Percentiles rank a stretch among this genome's conserved stretches.
phyloP scores from a whole-genome alignment of 2,797 vertebrate genomes.

The Hypotaenidia okinawae region DNA sequence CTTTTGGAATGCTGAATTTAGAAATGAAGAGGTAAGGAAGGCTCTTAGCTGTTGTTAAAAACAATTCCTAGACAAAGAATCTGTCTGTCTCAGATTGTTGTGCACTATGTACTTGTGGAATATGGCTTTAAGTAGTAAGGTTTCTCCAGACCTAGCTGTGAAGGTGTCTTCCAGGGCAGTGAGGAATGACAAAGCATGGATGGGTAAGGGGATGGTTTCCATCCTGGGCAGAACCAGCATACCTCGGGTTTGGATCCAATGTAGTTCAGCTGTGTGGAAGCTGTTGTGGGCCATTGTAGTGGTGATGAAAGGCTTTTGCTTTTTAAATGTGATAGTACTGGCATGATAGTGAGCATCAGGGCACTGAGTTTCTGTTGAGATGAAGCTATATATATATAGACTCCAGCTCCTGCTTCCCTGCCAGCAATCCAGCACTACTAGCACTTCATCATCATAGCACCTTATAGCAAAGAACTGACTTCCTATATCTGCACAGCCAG shows the following conservation, averaged over 20 bases:
- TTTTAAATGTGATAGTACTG: not conserved
- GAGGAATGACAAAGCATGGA: not conserved
- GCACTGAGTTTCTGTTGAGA: not conserved
- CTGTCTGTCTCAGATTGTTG: not conserved
- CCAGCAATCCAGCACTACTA: not conserved
- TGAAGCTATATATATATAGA: not conserved
- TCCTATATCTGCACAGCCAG: not conserved
- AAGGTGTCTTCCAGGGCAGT: not conserved
- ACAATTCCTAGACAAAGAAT: not conserved
- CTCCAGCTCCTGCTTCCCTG: not conserved
- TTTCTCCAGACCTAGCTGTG: not conserved
- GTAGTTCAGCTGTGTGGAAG: not conserved
- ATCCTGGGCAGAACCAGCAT: accelerated
- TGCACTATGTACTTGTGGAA: not conserved
- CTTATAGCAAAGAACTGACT: not conserved
- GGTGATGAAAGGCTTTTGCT: not conserved
- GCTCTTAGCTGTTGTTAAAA: not conserved
- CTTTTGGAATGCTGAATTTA: slow-evolving; percentile 3
- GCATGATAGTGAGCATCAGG: not conserved
- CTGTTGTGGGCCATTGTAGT: not conserved
- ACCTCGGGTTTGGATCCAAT: not conserved
- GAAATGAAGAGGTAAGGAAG: not conserved
- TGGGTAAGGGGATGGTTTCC: not conserved
- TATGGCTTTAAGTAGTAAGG: not conserved
- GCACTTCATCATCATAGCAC: not conserved